Base-by-base conservation (phyloP, 2,888 invertebrate species). In the Rapana venosa region DNA sequence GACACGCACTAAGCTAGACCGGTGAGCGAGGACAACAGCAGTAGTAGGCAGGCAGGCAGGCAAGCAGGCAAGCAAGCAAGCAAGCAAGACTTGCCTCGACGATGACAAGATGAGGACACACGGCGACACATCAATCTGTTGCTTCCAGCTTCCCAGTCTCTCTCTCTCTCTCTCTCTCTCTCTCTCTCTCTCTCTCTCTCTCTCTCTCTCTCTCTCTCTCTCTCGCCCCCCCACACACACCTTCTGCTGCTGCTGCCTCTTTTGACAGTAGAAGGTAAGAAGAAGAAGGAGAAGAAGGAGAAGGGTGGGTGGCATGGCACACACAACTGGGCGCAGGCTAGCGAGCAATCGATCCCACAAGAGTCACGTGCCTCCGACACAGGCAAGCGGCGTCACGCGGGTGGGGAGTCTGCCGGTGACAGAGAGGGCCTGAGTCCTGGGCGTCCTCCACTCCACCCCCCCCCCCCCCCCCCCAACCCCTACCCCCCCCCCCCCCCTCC, bases 61-160 rank as follows among this genome's bases (percentile, higher is more conserved):
- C 17, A 13, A 66, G 66, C 17, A 13, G 13, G 47, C 47, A 47
- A 47, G 74, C 74, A 74, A 74, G n/a, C n/a, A 74, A n/a, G n/a
- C 26, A 26, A 13, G n/a, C 13, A 15, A 79, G 77, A 1, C 32
- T 35, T 30, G 32, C 77, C 32, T 32, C 13, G 81, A 83, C 26
- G 47, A 83, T 20, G 79, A 79, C 15, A 35, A 32, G 47, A 83
- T 22, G 81, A 47, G 20, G 81, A 83, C 47, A 83, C 36, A 83
- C 81, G 30, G 36, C 26, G 81, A 83, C 81, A 83, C 81, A 47
- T n/a, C 81, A 83, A 83, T 30, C 81, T 36, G 81, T 47, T 22
- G 79, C 81, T 47, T 83, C 81, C 47, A 83, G 81, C 26, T 30
- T 0, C 47, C 35, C 35, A 8, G 17, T 35, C 35, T 13, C 79